Percentiles rank a stretch among this genome's conserved stretches.
phyloP scores from a whole-genome alignment of 2,888 invertebrate genomes.

The Hermaeophaga mercurialis region DNA sequence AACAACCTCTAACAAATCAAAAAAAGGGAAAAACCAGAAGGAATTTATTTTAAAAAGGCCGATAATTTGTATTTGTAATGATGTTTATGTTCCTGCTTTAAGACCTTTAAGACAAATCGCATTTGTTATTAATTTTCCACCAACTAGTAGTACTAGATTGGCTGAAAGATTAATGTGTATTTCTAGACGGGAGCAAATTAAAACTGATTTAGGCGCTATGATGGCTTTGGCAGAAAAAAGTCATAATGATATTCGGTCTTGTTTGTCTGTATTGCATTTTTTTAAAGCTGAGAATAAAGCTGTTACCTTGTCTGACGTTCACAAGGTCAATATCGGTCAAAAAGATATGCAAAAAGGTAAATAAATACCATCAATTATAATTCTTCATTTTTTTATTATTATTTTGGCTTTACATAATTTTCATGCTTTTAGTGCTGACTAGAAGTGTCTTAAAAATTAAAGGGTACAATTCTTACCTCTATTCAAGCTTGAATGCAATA shows the following conservation, averaged over 20 bases:
- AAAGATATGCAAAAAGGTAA: constrained; percentile 82
- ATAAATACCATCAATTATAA: too few species aligned
- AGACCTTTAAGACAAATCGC: constrained; percentile 79
- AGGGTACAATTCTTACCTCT: too few species aligned
- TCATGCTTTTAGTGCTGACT: too few species aligned
- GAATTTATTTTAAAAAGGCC: constrained; percentile 76
- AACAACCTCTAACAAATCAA: constrained; percentile 53
- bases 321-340: constrained; percentile 75
- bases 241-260: constrained; percentile 88
- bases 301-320: constrained; percentile 62
- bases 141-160: constrained; percentile 60
- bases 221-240: constrained; percentile 82
- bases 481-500: too few species aligned
- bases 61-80: constrained; percentile 97
- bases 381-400: too few species aligned
- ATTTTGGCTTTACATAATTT: too few species aligned
- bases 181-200: constrained; percentile 68
- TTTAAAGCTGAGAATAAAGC: constrained; percentile 54
- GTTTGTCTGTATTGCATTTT: constrained; percentile 83
- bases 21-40: constrained; percentile 61
- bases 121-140: constrained; percentile 74
- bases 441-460: too few species aligned
- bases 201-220: constrained; percentile 71
- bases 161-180: constrained; percentile 73
- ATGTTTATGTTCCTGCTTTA: constrained; percentile 86